Evolutionary conservation across 2,113 vertebrate species (phyloP), one percentile per base, ranked within the genome.

Genomic region (Saguinus imperator): DNA sequence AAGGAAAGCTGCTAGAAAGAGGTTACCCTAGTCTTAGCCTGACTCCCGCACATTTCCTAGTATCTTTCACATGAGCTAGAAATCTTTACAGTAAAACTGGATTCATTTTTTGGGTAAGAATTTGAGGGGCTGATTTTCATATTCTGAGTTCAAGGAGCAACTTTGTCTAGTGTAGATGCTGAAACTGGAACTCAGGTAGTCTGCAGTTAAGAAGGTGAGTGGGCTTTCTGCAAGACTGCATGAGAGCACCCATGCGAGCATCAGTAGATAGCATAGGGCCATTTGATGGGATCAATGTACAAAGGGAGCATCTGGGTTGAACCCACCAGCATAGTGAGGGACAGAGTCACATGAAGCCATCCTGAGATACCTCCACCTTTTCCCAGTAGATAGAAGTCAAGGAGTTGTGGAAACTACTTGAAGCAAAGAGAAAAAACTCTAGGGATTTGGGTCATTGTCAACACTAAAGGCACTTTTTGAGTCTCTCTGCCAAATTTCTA

Each of bases 171-270:
- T 29, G n/a, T 58, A 57, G 87, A 72, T 66, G 70, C 75, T 90
- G 52, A 37, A 27, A 8, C 29, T 17, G 1, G 61, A 73, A 79
- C 16, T 1, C 11, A 35, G 48, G 32, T 37, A 58, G 3, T 48
- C 3, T 50, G 18, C 43, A 27, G 57, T 16, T 6, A 8, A 5
- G 75, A 86, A 77, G 70, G 35, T 43, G n/a, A 12, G 8, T 58
- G 68, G 20, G 32, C 16, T 8, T 29, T 61, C 82, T 40, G 16
- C 2, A 17, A n/a, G 85, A 21, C 9, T 77, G 23, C 35, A 4
- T 0, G 6, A 70, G 35, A 23, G 11, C 0, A 0, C 32, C 5
- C 29, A 52, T 7, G 23, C 27, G 37, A 45, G n/a, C 6, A 10
- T 13, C 4, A 25, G 27, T 4, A 50, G 8, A 5, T 4, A 21